These are phyloP conservation scores for Apocheima hispidaria DNA, from an alignment of 2,888 invertebrate genomes.

Conservation along the genomic window DNA sequence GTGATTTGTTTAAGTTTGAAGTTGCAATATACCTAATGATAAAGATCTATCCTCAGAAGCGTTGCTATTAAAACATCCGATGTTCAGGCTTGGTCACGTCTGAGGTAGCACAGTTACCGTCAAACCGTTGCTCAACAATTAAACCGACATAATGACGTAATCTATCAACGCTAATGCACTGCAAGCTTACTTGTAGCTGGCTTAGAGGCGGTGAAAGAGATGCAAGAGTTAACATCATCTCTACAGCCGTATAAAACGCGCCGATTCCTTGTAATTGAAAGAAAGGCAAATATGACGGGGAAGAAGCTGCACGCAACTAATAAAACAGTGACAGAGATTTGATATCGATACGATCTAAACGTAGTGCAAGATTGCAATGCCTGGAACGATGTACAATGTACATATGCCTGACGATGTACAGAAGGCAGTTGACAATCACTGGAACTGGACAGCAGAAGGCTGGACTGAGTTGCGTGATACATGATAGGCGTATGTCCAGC, in stretches of 20 bases:
- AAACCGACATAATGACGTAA: conserved; percentile 36
- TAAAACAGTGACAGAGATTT: too few relatives aligned
- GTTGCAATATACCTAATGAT: not conserved
- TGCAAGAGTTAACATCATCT: not conserved
- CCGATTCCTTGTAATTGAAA: not conserved
- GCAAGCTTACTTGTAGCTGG: conserved; percentile 39
- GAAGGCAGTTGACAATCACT: too few relatives aligned
- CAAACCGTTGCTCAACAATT: conserved; percentile 28
- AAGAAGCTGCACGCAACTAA: not conserved
- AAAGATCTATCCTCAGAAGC: not conserved
- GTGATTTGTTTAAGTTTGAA: too few relatives aligned
- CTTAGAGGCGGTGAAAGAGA: conserved; percentile 31
- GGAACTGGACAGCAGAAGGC: too few relatives aligned
- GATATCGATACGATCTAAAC: too few relatives aligned
- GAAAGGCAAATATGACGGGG: not conserved
- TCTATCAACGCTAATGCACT: conserved; percentile 10
- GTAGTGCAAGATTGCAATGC: too few relatives aligned
- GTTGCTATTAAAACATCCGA: not conserved
- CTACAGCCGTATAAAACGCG: not conserved
- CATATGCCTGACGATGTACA: too few relatives aligned
- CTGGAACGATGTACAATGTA: too few relatives aligned
- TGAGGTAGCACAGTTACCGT: conserved; percentile 39
- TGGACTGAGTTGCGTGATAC: too few relatives aligned
- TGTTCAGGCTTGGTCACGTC: conserved; percentile 24
- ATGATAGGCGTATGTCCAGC: too few relatives aligned